Conservation (phyloP, 2,797 vertebrate genomes). For the Acomys russatus region DNA sequence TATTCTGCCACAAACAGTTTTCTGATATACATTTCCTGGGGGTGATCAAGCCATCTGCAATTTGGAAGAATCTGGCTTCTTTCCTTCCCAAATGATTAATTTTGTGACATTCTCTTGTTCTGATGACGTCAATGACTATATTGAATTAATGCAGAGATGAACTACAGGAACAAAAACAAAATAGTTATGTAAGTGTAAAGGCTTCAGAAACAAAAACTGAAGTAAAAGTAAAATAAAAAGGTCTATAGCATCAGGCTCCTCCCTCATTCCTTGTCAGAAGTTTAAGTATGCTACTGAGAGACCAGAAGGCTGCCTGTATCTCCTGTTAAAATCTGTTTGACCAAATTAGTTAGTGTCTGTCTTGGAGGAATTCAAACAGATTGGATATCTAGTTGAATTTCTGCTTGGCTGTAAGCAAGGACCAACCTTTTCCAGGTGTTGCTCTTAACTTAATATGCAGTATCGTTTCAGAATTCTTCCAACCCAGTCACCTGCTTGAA, state of each 20-base stretch:
- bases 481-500: not conserved
- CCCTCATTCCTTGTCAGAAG: not conserved
- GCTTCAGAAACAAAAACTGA: not conserved
- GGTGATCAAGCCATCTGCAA: not conserved
- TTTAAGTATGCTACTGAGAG: not conserved
- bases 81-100: not conserved
- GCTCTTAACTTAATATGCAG: not conserved
- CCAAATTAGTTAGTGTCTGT: not conserved
- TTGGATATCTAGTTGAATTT: not conserved
- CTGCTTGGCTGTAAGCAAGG: not conserved
- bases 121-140: not conserved
- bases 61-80: not conserved
- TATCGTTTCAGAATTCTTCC: not conserved
- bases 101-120: not conserved
- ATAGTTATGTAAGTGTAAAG: not conserved
- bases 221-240: not conserved
- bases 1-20: not conserved
- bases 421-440: not conserved
- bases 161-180: not conserved
- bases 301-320: not conserved
- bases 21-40: not conserved
- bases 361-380: not conserved
- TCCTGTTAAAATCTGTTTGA: not conserved
- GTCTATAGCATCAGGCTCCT: not conserved
- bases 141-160: not conserved